phyloP scores from a whole-genome alignment of 2,888 invertebrate genomes.

The Drosophila kanekoi region DNA sequence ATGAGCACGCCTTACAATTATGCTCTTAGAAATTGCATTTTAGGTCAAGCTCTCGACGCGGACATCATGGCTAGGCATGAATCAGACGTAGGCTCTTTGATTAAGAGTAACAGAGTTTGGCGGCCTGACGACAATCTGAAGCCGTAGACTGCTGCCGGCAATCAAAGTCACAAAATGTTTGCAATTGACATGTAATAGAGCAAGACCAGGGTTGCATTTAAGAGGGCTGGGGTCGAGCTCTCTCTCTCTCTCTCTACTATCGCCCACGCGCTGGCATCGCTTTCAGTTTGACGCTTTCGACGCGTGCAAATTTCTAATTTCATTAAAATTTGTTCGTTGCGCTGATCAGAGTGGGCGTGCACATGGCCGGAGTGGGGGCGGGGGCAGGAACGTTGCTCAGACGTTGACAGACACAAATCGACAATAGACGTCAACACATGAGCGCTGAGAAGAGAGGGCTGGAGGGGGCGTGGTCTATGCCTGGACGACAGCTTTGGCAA shows the following conservation, averaged over 20 bases:
- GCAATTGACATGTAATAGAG: constrained; percentile 63
- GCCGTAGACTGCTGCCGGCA: constrained; percentile 23
- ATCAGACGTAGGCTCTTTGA: constrained; percentile 22
- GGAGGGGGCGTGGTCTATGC: constrained; percentile 21
- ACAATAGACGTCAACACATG: constrained; percentile 76
- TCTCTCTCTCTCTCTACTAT: no score
- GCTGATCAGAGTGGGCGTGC: constrained; percentile 4
- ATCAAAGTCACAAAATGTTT: constrained; percentile 70
- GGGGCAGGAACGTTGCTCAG: constrained; percentile 41
- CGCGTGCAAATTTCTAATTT: constrained; percentile 77
- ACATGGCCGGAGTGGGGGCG: not conserved
- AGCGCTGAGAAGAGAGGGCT: not conserved
- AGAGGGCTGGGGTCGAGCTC: not conserved
- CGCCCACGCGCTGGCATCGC: constrained; percentile 10
- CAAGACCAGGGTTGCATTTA: not conserved
- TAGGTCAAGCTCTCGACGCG: constrained; percentile 6
- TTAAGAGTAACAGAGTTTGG: constrained; percentile 25
- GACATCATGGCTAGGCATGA: constrained; percentile 2
- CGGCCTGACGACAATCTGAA: constrained; percentile 6
- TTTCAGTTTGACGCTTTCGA: constrained; percentile 42
- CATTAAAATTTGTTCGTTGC: constrained; percentile 72
- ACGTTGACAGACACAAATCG: constrained; percentile 80
- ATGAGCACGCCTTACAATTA: not conserved
- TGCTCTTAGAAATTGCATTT: constrained; percentile 5
- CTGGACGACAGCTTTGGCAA: constrained; percentile 65